Evolutionary conservation across 2,113 vertebrate species (phyloP).

Genomic region (Bos javanicus): DNA sequence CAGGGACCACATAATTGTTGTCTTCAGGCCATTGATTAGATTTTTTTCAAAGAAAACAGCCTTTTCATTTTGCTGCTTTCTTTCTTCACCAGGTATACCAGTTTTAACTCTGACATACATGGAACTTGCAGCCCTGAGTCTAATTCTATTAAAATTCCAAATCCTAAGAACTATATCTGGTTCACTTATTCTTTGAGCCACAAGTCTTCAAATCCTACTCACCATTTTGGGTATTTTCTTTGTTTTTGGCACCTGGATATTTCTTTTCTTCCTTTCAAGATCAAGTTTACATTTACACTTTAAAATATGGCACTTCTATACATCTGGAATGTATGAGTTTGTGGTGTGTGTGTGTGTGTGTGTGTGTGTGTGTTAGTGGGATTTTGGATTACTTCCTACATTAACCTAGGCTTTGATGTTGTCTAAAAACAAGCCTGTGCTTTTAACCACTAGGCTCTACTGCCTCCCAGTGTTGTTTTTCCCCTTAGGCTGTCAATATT

Average conservation of each 20-base stretch:
- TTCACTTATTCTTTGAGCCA: not conserved
- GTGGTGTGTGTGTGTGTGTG: not conserved
- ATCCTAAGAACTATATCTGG: not conserved
- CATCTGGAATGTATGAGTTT: not conserved
- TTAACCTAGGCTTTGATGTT: not conserved
- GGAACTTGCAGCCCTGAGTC: not conserved
- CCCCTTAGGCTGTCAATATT: not conserved
- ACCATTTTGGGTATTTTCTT: not conserved
- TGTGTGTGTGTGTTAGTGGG: not conserved
- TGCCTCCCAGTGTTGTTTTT: conserved; percentile 34
- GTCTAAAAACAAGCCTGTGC: not conserved
- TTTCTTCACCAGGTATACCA: not conserved
- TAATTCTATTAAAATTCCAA: not conserved
- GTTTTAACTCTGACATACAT: not conserved
- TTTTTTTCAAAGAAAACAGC: not conserved
- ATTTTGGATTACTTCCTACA: conserved; percentile 4
- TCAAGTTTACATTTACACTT: not conserved
- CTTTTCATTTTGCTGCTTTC: not conserved
- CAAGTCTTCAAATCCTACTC: not conserved
- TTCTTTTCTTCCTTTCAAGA: conserved; percentile 1
- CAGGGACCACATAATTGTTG: not conserved
- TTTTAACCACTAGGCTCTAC: conserved; percentile 4
- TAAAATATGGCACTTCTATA: not conserved
- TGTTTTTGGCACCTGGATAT: not conserved
- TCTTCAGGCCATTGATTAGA: not conserved